Base-by-base conservation (phyloP, 2,113 vertebrate genomes). In the Delphinapterus leucas region DNA sequence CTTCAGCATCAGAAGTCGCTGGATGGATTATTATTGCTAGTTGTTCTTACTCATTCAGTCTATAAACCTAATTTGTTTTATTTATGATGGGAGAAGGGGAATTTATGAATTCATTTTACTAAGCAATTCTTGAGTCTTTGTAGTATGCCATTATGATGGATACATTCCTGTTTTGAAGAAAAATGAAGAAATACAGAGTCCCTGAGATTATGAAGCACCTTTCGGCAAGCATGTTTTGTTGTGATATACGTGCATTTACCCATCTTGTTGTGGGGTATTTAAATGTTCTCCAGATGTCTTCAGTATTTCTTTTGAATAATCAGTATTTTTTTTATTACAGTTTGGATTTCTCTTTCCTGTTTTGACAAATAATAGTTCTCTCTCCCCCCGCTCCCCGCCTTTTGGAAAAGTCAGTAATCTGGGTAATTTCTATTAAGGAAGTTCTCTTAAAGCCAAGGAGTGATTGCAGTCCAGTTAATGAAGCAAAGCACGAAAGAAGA, bases 91-190 rank as follows among this genome's bases (percentile, higher is more conserved):
- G 73, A 95, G 86, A 85, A 97, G 74, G 61, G 94, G 81, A 97
- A 96, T 96, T 95, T 95, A 89, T 89, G 49, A 92, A 80, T 98
- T 96, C 96, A 33, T 92, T 94, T 98, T 97, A 61, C 97, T 87
- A 90, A 98, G 60, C 92, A 92, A 7, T 90, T 96, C 63, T 95
- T 83, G 61, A 97, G 83, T 88, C 90, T 49, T 79, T 49, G 70
- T 28, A 17, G 31, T 67, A 67, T 41, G 82, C 92, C 89, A 4
- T 20, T 1, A 44, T 20, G 71, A 93, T 41, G 60, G 89, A 77
- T 81, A 1, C 74, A 26, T 87, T 89, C 17, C 79, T 79, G 58
- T 61, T 92, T 67, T 84, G 47, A 85, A 55, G 31, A 47, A 70
- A 82, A n/a, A 33, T 12, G 90, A 74, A n/a, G 38, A 58, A 94